Percentiles rank a stretch among this genome's conserved stretches.
These are phyloP conservation scores for Drosophila parthenogenetica DNA, from an alignment of 2,888 invertebrate genomes.

Conservation along the genomic window DNA sequence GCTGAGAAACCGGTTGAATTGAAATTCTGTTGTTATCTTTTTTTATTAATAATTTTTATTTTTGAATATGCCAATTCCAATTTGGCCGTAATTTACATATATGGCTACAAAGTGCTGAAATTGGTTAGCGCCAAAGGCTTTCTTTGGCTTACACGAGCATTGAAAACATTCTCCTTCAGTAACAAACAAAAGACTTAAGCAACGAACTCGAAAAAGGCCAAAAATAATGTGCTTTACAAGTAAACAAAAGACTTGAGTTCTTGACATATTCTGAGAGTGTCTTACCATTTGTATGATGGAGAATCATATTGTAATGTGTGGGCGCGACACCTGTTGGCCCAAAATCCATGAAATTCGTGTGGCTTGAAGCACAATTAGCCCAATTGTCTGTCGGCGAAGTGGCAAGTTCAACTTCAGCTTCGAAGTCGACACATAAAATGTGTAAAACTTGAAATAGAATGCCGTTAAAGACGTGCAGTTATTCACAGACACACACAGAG, in stretches of 20 bases:
- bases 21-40: constrained; percentile 11
- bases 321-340: constrained; percentile 43
- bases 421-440: constrained; percentile 45
- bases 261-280: background rate
- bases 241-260: constrained; percentile 46
- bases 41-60: constrained; percentile 25
- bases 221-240: background rate
- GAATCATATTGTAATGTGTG: constrained; percentile 22
- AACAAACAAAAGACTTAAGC: constrained; percentile 70
- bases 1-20: constrained; percentile 43
- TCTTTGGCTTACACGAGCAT: constrained; percentile 34
- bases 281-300: background rate
- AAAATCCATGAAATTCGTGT: constrained; percentile 11
- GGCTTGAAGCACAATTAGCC: constrained; percentile 46
- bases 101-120: constrained; percentile 18
- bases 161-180: constrained; percentile 3
- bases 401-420: constrained; percentile 17
- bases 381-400: constrained; percentile 35
- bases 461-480: constrained; percentile 77
- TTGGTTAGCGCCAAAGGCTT: constrained; percentile 33
- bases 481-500: constrained; percentile 45
- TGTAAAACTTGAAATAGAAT: constrained; percentile 64
- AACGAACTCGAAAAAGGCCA: constrained; percentile 52
- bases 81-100: constrained; percentile 42
- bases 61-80: constrained; percentile 43